phyloP scores from a whole-genome alignment of 2,113 vertebrate genomes.

The Scortum barcoo region DNA sequence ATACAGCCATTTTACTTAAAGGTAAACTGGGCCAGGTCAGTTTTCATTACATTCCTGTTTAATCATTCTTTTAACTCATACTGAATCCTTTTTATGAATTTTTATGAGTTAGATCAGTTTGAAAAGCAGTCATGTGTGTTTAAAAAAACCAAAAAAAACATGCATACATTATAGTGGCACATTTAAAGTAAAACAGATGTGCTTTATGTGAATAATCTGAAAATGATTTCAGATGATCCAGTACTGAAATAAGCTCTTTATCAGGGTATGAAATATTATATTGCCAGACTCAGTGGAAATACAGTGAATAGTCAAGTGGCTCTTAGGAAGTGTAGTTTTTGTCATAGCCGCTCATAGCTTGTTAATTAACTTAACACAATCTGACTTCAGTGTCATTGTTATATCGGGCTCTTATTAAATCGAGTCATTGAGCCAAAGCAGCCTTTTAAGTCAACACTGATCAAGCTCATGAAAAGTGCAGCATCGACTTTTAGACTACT shows the following conservation, averaged over 20 bases:
- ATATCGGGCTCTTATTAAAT: not conserved
- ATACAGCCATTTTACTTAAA: not conserved
- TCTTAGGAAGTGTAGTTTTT: not conserved
- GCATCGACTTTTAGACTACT: not conserved
- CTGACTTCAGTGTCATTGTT: not conserved
- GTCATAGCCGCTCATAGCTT: not conserved
- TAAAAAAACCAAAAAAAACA: too few relatives aligned
- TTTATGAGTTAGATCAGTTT: not conserved
- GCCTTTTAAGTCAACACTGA: not conserved
- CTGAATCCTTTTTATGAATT: not conserved
- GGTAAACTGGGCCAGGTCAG: not conserved
- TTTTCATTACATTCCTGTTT: not conserved
- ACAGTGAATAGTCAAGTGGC: not conserved
- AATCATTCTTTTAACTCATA: not conserved
- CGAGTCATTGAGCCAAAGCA: not conserved
- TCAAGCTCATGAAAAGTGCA: not conserved
- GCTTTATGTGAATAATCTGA: not conserved
- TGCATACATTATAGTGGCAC: not conserved
- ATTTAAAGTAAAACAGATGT: not conserved
- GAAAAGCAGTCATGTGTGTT: not conserved
- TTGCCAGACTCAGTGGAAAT: not conserved
- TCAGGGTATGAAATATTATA: not conserved
- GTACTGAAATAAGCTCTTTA: not conserved
- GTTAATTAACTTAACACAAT: not conserved
- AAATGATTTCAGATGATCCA: not conserved